Evolutionary conservation across 2,797 vertebrate genomes (phyloP).

Genomic region (Tinamus major): DNA sequence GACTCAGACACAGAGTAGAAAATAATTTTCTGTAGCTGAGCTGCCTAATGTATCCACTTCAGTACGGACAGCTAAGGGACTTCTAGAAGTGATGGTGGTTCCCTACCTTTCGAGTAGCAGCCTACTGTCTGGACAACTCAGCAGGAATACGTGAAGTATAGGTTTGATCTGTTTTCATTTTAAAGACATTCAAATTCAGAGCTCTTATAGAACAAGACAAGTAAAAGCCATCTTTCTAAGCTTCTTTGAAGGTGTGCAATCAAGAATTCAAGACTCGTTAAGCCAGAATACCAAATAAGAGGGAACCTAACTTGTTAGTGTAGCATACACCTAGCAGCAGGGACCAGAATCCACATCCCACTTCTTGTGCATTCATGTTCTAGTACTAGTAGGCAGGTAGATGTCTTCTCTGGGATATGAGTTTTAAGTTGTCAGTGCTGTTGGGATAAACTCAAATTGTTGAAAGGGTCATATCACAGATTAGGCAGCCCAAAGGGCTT

Average conservation of each 20-base stretch:
- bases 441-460: background rate
- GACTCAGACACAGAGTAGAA: background rate
- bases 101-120: background rate
- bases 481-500: background rate
- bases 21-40: background rate
- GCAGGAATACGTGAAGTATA: background rate
- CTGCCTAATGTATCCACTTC: background rate
- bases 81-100: background rate
- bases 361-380: background rate
- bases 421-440: background rate
- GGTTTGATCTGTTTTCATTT: background rate
- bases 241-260: background rate
- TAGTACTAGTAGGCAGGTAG: background rate
- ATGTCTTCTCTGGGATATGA: background rate
- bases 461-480: background rate
- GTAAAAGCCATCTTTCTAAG: background rate
- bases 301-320: background rate
- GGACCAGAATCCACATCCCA: background rate
- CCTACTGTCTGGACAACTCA: background rate
- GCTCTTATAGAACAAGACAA: background rate
- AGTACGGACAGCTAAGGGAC: background rate
- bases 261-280: background rate
- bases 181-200: background rate
- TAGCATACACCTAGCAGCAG: background rate
- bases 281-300: background rate